Conservation (phyloP, 2,113 vertebrate species). For the Perca schrenkii region DNA sequence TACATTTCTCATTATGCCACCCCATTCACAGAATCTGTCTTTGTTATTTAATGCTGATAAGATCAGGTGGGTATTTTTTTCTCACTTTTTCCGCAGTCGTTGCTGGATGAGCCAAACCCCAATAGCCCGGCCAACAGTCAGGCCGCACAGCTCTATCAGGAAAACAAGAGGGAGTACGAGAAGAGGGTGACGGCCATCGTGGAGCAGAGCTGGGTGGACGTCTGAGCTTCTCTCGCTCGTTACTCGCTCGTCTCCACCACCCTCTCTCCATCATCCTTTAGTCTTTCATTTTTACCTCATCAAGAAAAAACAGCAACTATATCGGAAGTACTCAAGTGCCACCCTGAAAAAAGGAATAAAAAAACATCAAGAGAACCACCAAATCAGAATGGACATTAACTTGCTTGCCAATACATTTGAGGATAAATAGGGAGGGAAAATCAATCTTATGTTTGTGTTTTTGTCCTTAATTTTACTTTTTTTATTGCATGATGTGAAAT, state of each 20-base stretch:
- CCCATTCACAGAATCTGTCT: background rate
- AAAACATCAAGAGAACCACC: conserved; percentile 41
- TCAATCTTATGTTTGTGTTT: conserved; percentile 85
- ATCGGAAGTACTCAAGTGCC: conserved; percentile 88
- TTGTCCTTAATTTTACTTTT: conserved; percentile 90
- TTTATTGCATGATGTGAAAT: conserved; percentile 98
- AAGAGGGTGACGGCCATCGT: conserved; percentile 99
- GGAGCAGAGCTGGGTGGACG: conserved; percentile 99
- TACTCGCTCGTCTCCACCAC: conserved; percentile 26
- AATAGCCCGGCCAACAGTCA: conserved; percentile 99
- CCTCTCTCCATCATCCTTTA: conserved; percentile 75
- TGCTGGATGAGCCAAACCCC: conserved; percentile 98
- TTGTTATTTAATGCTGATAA: background rate
- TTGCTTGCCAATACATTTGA: conserved; percentile 74
- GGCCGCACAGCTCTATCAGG: conserved; percentile 98
- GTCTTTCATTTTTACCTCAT: conserved; percentile 76
- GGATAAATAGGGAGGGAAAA: conserved; percentile 59
- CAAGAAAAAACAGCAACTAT: conserved; percentile 66
- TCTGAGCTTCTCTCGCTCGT: conserved; percentile 78
- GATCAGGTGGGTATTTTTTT: background rate
- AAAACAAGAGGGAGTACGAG: conserved; percentile 98
- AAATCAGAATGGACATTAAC: conserved; percentile 67
- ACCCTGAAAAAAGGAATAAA: conserved; percentile 71
- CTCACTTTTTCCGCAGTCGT: conserved; percentile 84
- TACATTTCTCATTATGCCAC: too few relatives aligned